Evolutionary conservation across 2,888 invertebrate species (phyloP).

Genomic region (Drosophila pseudotalamancana): DNA sequence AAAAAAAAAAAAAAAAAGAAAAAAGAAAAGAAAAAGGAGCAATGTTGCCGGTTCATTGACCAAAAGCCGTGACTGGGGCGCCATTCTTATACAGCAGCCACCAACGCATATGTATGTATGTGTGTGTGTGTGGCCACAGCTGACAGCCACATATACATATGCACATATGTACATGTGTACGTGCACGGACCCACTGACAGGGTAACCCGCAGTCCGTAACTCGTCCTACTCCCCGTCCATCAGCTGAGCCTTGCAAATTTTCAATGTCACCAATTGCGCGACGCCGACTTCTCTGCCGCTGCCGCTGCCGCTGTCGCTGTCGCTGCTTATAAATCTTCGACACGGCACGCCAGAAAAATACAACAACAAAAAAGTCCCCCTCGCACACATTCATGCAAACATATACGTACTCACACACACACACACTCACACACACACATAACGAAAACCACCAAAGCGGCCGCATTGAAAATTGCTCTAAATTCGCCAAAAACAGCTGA

Average conservation of each 20-base stretch:
- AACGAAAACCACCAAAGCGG: constrained; percentile 55
- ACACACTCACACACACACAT: not conserved
- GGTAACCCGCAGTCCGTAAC: constrained; percentile 31
- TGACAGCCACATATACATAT: constrained; percentile 32
- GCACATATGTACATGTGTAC: constrained; percentile 2
- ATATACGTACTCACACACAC: not conserved
- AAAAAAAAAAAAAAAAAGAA: constrained; percentile 17
- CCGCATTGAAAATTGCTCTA: constrained; percentile 79
- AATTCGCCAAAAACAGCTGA: constrained; percentile 79
- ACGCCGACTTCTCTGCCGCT: constrained; percentile 61
- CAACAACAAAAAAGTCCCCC: constrained; percentile 15
- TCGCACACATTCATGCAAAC: not conserved
- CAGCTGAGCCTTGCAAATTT: constrained; percentile 75
- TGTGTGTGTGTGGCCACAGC: constrained; percentile 41
- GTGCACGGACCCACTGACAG: constrained; percentile 24
- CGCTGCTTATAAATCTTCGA: constrained; percentile 79
- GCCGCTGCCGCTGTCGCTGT: constrained; percentile 65
- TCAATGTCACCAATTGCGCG: constrained; percentile 78
- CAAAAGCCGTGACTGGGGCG: constrained; percentile 59
- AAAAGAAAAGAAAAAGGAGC: constrained; percentile 15
- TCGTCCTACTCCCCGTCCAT: constrained; percentile 21
- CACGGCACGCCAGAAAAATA: constrained; percentile 44
- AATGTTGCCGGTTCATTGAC: constrained; percentile 65
- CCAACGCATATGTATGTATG: constrained; percentile 25
- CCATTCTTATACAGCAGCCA: constrained; percentile 29